A percentile compares a stretch with the other conserved stretches of the same genome.
Evolutionary conservation across 2,797 vertebrate genomes (phyloP).

Genomic region (Takifugu rubripes): DNA sequence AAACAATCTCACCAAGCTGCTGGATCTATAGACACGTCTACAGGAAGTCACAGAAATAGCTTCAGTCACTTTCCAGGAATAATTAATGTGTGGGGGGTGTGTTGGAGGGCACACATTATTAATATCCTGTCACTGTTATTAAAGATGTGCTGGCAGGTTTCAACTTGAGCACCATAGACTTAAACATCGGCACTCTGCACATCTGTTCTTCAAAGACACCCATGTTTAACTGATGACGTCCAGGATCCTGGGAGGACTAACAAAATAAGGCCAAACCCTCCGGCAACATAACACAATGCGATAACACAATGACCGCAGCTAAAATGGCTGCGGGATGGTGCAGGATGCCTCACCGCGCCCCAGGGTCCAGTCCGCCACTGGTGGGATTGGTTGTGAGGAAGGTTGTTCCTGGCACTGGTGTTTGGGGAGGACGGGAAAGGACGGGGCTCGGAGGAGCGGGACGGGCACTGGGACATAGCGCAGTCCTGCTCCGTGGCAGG

Average conservation of each 20-base stretch:
- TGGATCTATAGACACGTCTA: slow-evolving; percentile 38
- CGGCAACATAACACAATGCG: too few species aligned
- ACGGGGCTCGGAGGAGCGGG: slow-evolving; percentile 75
- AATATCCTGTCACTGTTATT: too few species aligned
- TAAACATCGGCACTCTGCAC: too few species aligned
- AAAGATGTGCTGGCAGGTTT: too few species aligned
- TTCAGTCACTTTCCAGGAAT: slow-evolving; percentile 35
- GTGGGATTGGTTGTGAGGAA: slow-evolving; percentile 77
- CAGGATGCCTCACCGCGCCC: slow-evolving; percentile 87
- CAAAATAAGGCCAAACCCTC: too few species aligned
- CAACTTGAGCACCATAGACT: too few species aligned
- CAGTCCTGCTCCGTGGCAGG: slow-evolving; percentile 90
- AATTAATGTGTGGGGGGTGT: too few species aligned
- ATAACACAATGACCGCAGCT: too few species aligned
- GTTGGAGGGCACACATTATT: too few species aligned
- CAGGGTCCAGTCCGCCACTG: slow-evolving; percentile 97
- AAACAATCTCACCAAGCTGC: not conserved
- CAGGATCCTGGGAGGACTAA: too few species aligned
- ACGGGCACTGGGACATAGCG: slow-evolving; percentile 89
- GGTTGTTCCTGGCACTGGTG: slow-evolving; percentile 72
- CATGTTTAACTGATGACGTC: too few species aligned
- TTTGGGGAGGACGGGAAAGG: slow-evolving; percentile 62
- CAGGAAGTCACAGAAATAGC: slow-evolving; percentile 54
- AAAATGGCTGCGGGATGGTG: not conserved
- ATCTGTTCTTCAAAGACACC: too few species aligned